A percentile compares a stretch with the other conserved stretches of the same genome.
These are phyloP conservation scores for Pachypanchax playfairii DNA, from an alignment of 2,113 vertebrate species.

Conservation along the genomic window DNA sequence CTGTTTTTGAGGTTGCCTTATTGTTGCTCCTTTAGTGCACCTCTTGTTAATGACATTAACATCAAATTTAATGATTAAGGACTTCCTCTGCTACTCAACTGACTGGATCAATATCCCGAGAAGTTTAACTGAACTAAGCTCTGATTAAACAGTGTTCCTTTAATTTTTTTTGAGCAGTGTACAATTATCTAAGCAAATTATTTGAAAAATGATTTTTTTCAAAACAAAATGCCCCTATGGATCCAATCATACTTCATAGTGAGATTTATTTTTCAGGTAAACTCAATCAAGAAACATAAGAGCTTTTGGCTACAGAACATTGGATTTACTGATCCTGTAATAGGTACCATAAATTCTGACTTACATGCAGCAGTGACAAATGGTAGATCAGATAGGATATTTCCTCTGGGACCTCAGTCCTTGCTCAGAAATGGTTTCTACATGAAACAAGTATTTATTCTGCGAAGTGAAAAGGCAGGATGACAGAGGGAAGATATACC, in stretches of 20 bases:
- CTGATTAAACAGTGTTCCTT: too few species aligned
- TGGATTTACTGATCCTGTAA: constrained; percentile 77
- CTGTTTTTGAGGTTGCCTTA: too few species aligned
- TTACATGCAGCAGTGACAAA: constrained; percentile 71
- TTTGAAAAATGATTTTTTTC: constrained; percentile 53
- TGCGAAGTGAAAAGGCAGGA: constrained; percentile 65
- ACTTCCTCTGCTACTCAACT: too few species aligned
- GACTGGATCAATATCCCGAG: too few species aligned
- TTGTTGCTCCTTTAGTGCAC: too few species aligned
- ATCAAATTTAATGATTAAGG: too few species aligned
- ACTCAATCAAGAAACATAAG: constrained; percentile 74
- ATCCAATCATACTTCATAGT: constrained; percentile 68
- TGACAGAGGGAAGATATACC: constrained; percentile 45
- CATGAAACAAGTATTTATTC: constrained; percentile 68
- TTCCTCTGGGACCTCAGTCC: constrained; percentile 69
- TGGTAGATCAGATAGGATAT: constrained; percentile 75
- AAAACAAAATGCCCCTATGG: constrained; percentile 56
- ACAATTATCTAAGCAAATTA: too few species aligned
- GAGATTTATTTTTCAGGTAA: constrained; percentile 71
- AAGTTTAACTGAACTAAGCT: too few species aligned
- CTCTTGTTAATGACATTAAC: too few species aligned
- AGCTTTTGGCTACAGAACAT: constrained; percentile 72
- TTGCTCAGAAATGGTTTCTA: constrained; percentile 65
- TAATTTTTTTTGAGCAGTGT: too few species aligned
- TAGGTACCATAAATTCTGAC: constrained; percentile 77